Evolutionary conservation across 2,888 invertebrate genomes (phyloP), one percentile per base, ranked within the genome.

Genomic region (Chloroclystis v-ata): DNA sequence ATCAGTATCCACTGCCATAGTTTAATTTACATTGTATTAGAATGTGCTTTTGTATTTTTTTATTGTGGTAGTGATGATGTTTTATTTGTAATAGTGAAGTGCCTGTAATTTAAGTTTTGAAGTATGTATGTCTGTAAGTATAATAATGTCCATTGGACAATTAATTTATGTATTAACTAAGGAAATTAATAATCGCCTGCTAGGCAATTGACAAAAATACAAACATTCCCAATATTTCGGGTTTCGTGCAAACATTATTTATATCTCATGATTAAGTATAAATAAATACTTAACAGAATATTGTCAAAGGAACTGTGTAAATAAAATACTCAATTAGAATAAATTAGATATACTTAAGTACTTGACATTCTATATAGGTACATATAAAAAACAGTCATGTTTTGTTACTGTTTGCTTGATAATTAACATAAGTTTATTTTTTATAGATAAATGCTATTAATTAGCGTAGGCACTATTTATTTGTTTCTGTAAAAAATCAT

Each of bases 1-100:
- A 75, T 78, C 77, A 72, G 75, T 78, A 67, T 68, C 75, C 82
- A 85, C 85, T 86, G 86, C 85, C 85, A 84, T 84, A 80, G 77
- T 68, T 65, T 79, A 79, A 69, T 48, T 64, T 69, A 63, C 62
- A 60, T 67, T 59, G 20, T 52, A 60, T 57, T 57, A 57, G 67
- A 8, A 60, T 75, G 70, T 72, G 75, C 72, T 78, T 72, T 78
- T 76, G 74, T 64, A 10, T 49, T 48, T 42, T n/a, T 53, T 41
- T 46, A 47, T 52, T 49, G 38, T 57, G 47, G 48, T 51, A 43
- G 14, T 53, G 57, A 54, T 52, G 56, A 54, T 43, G 14, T 12
- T 43, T 37, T 47, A 35, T 41, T 37, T 47, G 40, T 39, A 32
- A 13, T 30, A 32, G 32, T 14, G 14, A 32, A 33, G 32, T 33